Conservation (phyloP, 2,888 invertebrate species). For the Thereva unica region DNA sequence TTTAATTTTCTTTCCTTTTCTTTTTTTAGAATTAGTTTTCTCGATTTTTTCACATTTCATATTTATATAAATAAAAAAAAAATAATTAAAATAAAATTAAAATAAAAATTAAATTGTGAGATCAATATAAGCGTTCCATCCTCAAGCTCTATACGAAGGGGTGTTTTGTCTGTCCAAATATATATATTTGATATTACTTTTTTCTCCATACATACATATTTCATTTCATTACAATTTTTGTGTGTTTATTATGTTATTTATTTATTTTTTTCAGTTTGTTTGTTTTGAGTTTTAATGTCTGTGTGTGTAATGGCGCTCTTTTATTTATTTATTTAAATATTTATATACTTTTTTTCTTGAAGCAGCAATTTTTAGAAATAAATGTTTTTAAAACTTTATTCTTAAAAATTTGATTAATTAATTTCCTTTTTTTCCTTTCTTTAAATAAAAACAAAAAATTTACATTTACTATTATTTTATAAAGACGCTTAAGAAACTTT, state of each 20-base stretch:
- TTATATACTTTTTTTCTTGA: too few species aligned
- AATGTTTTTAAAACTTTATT: too few species aligned
- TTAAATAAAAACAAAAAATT: too few species aligned
- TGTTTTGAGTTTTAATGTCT: background rate
- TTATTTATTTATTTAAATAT: too few species aligned
- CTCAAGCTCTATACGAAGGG: background rate
- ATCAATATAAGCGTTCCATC: constrained; percentile 36
- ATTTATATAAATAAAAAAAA: constrained; percentile 29
- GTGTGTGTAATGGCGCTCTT: background rate
- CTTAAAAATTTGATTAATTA: too few species aligned
- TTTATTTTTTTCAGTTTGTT: background rate
- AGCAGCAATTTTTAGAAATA: too few species aligned
- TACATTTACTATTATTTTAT: too few species aligned
- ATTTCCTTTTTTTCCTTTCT: too few species aligned
- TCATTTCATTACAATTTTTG: constrained; percentile 25
- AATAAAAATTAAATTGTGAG: constrained; percentile 28
- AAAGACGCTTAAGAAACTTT: too few species aligned
- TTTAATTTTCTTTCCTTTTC: constrained; percentile 7
- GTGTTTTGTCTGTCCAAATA: constrained; percentile 5
- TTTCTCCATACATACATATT: background rate
- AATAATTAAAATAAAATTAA: constrained; percentile 17
- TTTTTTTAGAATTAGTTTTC: constrained; percentile 7
- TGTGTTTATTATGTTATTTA: constrained; percentile 2
- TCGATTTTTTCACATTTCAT: constrained; percentile 25
- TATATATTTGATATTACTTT: constrained; percentile 17